phyloP scores from a whole-genome alignment of 2,113 vertebrate species.

The Oncorhynchus keta region DNA sequence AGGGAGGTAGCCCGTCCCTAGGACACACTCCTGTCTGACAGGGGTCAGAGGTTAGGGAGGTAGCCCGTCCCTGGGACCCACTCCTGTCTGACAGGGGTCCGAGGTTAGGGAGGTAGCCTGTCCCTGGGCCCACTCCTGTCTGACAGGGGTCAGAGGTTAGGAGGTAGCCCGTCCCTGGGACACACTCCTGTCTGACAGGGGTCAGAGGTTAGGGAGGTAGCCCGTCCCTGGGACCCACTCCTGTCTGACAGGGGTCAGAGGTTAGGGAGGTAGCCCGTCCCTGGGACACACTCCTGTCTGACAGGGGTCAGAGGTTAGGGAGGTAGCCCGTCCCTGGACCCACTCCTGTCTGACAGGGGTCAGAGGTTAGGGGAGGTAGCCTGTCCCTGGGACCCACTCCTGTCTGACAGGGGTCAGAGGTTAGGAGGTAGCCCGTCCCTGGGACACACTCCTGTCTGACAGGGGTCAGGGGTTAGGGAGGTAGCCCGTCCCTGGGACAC shows the following conservation, averaged over 20 bases:
- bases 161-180: constrained; percentile 63
- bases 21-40: constrained; percentile 46
- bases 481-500: too few species aligned
- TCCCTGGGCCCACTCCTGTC: too few species aligned
- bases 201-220: constrained; percentile 65
- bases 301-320: too few species aligned
- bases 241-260: constrained; percentile 56
- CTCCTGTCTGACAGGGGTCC: constrained; percentile 46
- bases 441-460: too few species aligned
- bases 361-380: constrained; percentile 59
- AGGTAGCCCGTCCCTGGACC: constrained; percentile 60
- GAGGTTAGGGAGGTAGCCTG: constrained; percentile 33
- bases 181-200: constrained; percentile 68
- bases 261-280: constrained; percentile 60
- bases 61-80: constrained; percentile 56
- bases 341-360: constrained; percentile 61
- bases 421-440: too few species aligned
- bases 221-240: constrained; percentile 56
- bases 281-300: too few species aligned
- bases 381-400: constrained; percentile 70
- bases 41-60: constrained; percentile 63
- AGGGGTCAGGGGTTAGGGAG: too few species aligned
- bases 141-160: too few species aligned
- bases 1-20: constrained; percentile 55
- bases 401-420: too few species aligned